These are phyloP conservation scores for Ispidina lecontei DNA, from an alignment of 2,797 vertebrate genomes.

Conservation along the genomic window DNA sequence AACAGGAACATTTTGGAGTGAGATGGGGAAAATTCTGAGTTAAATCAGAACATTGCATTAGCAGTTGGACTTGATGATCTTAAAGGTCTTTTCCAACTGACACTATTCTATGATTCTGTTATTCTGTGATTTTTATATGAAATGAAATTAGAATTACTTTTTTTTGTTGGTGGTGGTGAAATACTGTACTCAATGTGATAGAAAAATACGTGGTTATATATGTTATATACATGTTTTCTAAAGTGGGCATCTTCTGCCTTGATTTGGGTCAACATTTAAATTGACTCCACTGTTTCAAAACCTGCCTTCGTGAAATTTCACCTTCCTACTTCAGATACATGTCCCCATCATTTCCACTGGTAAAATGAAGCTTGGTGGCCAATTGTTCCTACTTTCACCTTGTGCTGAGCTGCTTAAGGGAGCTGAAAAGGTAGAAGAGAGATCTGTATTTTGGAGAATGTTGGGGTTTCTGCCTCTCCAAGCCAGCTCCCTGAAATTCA, in stretches of 20 bases:
- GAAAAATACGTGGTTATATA: background rate
- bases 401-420: background rate
- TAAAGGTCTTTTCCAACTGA: background rate
- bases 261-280: background rate
- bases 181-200: background rate
- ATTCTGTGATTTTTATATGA: background rate
- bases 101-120: background rate
- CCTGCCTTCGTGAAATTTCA: background rate
- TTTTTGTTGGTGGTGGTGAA: background rate
- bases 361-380: background rate
- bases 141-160: background rate
- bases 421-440: background rate
- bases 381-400: background rate
- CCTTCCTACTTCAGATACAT: background rate
- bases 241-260: background rate
- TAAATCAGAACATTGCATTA: background rate
- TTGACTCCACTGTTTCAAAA: background rate
- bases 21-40: background rate
- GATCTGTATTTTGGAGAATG: background rate
- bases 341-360: background rate
- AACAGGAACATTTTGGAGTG: background rate
- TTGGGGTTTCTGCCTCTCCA: background rate
- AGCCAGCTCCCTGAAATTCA: background rate
- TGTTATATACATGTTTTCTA: background rate
- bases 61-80: background rate